Conservation (phyloP, 2,797 vertebrate genomes). For the Micrastur ruficollis region DNA sequence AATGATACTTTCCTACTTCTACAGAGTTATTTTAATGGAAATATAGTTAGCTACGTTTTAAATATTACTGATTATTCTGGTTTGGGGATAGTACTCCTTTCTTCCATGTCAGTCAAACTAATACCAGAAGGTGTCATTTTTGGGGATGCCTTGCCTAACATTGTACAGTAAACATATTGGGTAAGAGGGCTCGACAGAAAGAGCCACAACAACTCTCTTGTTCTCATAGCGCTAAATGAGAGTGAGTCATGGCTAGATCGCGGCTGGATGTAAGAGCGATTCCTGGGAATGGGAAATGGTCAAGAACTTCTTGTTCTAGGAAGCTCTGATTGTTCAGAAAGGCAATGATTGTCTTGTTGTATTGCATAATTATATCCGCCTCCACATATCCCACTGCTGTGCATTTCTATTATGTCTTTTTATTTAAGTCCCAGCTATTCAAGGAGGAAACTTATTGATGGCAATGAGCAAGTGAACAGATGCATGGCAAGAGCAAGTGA, state of each 20-base stretch:
- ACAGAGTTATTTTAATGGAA: neutral
- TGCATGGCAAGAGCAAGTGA: neutral
- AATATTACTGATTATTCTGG: neutral
- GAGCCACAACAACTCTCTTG: neutral
- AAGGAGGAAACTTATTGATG: neutral
- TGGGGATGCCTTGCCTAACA: neutral
- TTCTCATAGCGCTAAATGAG: neutral
- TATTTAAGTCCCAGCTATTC: neutral
- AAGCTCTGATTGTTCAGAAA: neutral
- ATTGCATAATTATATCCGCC: neutral
- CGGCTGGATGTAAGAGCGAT: neutral
- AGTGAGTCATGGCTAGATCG: neutral
- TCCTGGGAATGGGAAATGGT: neutral
- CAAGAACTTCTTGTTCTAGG: neutral
- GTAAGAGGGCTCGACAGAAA: neutral
- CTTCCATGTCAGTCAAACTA: neutral
- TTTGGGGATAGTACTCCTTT: neutral
- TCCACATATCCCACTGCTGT: neutral
- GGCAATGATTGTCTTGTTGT: neutral
- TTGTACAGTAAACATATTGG: neutral
- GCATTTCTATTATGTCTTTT: neutral
- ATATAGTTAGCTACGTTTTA: neutral
- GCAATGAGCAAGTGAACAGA: neutral
- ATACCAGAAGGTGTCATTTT: neutral
- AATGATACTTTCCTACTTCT: neutral